A percentile compares a stretch with the other conserved stretches of the same genome.
Evolutionary conservation across 64 coral and sea anemone genomes (phyloP).

Genomic region (Orbicella faveolata): DNA sequence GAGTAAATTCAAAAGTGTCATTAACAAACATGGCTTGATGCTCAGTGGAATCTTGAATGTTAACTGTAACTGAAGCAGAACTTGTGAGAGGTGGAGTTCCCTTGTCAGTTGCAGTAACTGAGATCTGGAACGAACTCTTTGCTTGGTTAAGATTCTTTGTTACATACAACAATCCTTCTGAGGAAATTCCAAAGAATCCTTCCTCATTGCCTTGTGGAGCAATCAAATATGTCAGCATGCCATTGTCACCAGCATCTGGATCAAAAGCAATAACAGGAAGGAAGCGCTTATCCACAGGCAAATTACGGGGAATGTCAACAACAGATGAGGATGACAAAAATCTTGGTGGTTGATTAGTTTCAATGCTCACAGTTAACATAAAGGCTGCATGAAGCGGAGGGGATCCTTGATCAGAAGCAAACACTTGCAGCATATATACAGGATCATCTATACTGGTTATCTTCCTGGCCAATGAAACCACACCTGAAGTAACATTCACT

Average conservation of each 20-base stretch:
- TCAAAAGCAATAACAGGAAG: conserved; percentile 65
- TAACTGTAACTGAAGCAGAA: conserved; percentile 59
- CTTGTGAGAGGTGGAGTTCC: conserved; percentile 63
- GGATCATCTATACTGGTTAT: conserved; percentile 47
- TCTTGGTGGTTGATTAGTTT: conserved; percentile 69
- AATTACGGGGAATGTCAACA: conserved; percentile 61
- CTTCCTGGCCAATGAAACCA: conserved; percentile 56
- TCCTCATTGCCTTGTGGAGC: conserved; percentile 59
- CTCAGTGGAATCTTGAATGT: conserved; percentile 68
- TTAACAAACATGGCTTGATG: conserved; percentile 74
- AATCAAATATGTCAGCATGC: conserved; percentile 62
- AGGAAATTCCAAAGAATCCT: conserved; percentile 73
- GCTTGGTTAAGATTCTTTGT: conserved; percentile 69
- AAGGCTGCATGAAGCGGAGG: conserved; percentile 59
- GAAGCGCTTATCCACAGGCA: conserved; percentile 67
- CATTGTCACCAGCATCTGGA: conserved; percentile 75
- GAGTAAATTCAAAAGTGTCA: conserved; percentile 72
- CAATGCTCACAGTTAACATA: conserved; percentile 60
- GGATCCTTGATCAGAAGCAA: conserved; percentile 74
- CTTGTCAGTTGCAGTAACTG: conserved; percentile 61
- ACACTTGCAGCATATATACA: conserved; percentile 50
- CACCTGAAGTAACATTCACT: conserved; percentile 80
- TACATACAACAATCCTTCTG: conserved; percentile 72
- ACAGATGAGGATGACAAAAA: conserved; percentile 56
- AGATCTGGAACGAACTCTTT: conserved; percentile 39